Conservation (phyloP, 1,140 invertebrate species). For the Oreohelix idahoensis region DNA sequence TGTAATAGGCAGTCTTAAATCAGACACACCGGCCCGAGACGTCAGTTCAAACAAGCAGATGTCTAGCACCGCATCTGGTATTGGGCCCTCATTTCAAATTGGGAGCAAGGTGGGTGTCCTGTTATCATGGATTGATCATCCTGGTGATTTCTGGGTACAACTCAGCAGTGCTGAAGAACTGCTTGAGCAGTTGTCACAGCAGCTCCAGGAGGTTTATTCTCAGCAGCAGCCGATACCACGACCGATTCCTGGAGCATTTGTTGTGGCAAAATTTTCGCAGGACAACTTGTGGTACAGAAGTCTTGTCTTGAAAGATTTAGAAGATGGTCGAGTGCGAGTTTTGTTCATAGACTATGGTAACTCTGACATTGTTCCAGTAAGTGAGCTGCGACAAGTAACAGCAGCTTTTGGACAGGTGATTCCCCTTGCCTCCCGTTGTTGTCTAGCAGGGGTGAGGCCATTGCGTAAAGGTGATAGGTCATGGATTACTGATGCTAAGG, state of each 20-base stretch:
- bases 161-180: constrained; percentile 67
- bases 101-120: constrained; percentile 42
- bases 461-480: constrained; percentile 45
- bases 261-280: constrained; percentile 81
- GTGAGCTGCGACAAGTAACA: constrained; percentile 52
- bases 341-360: constrained; percentile 84
- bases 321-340: constrained; percentile 78
- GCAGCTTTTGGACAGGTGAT: constrained; percentile 22
- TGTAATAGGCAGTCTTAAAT: not conserved
- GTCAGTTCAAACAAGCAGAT: not conserved
- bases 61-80: not conserved
- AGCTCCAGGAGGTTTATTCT: constrained; percentile 66
- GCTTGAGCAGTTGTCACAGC: constrained; percentile 71
- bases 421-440: constrained; percentile 58
- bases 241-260: constrained; percentile 73
- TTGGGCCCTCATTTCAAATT: not conserved
- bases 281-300: constrained; percentile 86
- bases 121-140: constrained; percentile 68
- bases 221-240: constrained; percentile 30
- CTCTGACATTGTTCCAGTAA: constrained; percentile 51
- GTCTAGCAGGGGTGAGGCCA: constrained; percentile 55
- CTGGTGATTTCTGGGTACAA: constrained; percentile 75
- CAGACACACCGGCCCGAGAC: not conserved
- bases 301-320: constrained; percentile 77
- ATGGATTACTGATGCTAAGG: constrained; percentile 62